These are phyloP conservation scores for Prolemur simus DNA, from an alignment of 2,113 vertebrate genomes.

Conservation along the genomic window DNA sequence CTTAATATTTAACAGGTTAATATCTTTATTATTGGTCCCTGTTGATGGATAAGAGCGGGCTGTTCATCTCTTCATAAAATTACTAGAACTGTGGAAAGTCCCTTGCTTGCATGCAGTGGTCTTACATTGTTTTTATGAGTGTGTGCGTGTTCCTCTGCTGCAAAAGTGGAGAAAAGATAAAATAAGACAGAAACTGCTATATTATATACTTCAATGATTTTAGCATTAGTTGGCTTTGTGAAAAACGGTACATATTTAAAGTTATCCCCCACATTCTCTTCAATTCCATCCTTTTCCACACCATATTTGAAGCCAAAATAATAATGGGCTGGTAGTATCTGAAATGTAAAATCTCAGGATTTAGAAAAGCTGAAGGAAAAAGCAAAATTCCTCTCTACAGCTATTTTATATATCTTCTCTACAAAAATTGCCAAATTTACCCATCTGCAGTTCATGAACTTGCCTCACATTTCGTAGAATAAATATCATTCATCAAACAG, in stretches of 20 bases:
- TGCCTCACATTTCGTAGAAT: not conserved
- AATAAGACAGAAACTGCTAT: not conserved
- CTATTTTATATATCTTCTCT: not conserved
- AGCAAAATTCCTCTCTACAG: not conserved
- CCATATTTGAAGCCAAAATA: not conserved
- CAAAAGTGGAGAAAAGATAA: not conserved
- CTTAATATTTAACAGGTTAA: not conserved
- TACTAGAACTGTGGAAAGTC: not conserved
- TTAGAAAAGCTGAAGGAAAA: not conserved
- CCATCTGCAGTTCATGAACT: not conserved
- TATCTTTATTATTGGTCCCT: not conserved
- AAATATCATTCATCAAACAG: not conserved
- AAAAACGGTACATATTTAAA: not conserved
- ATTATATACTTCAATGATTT: not conserved
- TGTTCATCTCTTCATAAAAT: not conserved
- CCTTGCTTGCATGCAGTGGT: rapidly evolving
- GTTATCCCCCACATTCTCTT: not conserved
- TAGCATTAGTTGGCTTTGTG: not conserved
- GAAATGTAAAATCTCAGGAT: not conserved
- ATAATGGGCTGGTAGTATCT: not conserved
- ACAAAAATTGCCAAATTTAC: not conserved
- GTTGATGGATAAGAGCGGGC: rapidly evolving
- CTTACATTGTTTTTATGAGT: rapidly evolving
- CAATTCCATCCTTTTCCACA: not conserved
- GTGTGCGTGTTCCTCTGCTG: not conserved